phyloP scores from a whole-genome alignment of 2,113 vertebrate genomes.

The Phrynosoma blainvillii region DNA sequence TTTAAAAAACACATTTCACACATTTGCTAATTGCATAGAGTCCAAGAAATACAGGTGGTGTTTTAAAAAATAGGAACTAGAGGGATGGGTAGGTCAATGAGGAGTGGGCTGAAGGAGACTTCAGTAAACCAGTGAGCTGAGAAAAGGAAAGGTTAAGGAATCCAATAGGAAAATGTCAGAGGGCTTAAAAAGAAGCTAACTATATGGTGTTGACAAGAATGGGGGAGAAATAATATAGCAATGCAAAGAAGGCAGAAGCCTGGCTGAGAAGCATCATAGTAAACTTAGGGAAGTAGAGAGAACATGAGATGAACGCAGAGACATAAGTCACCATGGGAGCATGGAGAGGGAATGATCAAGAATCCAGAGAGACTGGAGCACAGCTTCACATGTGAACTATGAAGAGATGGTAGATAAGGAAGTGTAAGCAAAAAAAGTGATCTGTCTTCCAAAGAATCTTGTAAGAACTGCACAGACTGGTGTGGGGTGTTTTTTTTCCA shows the following conservation, averaged over 20 bases:
- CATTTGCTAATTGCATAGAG: neutral
- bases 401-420: neutral
- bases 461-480: neutral
- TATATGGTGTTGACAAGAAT: neutral
- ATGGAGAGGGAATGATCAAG: neutral
- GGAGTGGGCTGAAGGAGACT: neutral
- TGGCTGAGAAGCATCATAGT: no score
- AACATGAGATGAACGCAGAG: neutral
- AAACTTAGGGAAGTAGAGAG: neutral
- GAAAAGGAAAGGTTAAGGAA: neutral
- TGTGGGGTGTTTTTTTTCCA: neutral
- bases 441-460: no score
- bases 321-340: neutral
- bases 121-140: no score
- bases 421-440: no score
- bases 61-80: neutral
- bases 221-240: neutral
- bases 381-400: neutral
- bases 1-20: neutral
- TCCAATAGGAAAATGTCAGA: neutral
- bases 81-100: no score
- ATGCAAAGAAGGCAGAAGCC: neutral
- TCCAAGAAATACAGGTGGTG: neutral
- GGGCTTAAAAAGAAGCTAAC: neutral
- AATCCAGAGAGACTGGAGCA: no score